Conservation (phyloP, 2,888 invertebrate genomes). For the Tigriopus californicus region DNA sequence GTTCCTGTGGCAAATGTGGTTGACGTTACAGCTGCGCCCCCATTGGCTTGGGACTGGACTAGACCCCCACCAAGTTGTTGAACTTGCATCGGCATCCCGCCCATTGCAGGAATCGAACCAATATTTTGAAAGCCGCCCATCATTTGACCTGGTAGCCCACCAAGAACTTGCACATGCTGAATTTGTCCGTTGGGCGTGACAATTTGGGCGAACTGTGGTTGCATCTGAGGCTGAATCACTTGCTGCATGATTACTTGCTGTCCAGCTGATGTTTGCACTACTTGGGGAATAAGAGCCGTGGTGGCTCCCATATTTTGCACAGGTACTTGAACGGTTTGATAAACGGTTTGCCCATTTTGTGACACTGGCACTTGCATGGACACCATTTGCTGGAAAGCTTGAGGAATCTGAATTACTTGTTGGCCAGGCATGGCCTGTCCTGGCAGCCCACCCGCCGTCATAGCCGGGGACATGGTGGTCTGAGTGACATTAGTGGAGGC, state of each 20-base stretch:
- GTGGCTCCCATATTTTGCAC: not conserved
- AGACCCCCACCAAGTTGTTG: not conserved
- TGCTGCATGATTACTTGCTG: constrained; percentile 1
- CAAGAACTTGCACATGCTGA: constrained; percentile 58
- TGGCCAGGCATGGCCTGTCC: no score
- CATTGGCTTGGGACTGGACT: not conserved
- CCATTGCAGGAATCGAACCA: not conserved
- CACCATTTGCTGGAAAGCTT: constrained; percentile 1
- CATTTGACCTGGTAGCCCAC: not conserved
- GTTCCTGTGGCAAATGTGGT: constrained; percentile 28
- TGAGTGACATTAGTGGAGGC: no score
- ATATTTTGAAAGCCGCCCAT: not conserved
- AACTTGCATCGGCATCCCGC: not conserved
- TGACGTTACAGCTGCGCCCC: not conserved
- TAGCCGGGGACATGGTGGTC: no score
- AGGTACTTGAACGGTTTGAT: not conserved
- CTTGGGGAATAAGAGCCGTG: not conserved
- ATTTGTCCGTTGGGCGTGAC: constrained; percentile 74
- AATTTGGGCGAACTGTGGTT: constrained; percentile 55
- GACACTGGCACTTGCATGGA: constrained; percentile 1
- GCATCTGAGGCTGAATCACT: constrained; percentile 20
- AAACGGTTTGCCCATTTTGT: constrained; percentile 4
- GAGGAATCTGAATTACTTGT: not conserved
- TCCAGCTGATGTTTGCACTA: not conserved
- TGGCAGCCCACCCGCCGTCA: no score